Evolutionary conservation across 1,140 invertebrate genomes (phyloP), one percentile per base, ranked within the genome.

Genomic region (Heliconius hewitsoni): DNA sequence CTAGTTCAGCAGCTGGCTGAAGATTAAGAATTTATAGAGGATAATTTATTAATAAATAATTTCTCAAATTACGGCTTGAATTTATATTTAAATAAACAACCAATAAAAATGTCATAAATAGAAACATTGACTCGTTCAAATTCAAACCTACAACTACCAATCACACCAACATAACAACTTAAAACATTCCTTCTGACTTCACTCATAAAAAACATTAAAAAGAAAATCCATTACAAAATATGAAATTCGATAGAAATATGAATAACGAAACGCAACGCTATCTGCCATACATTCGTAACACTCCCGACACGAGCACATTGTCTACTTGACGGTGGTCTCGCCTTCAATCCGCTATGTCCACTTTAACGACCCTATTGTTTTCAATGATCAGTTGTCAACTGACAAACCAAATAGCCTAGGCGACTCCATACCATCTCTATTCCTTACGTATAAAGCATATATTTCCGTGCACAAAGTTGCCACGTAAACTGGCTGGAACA

Each of bases 301-400:
- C 78, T 82, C 81, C 74, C 74, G 55, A 76, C 82, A 76, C 76
- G 83, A 84, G 74, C 57, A 76, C 83, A 86, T 89, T 90, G 85
- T 89, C 81, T 84, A 81, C 81, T 71, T 84, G 84, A 82, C 85
- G 92, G 92, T 92, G 92, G 92, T 93, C 92, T 83, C 80, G 79
- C 79, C 87, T 86, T 93, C 91, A 93, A 87, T 92, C 88, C 82
- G 78, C 78, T 83, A 81, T 90, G 89, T 87, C 89, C 87, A 88
- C 85, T 90, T 87, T 93, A 93, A 93, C 88, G 90, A 92, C 87
- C 84, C 91, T 86, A 93, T 93, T 93, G 92, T 93, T 92, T 91
- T 82, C 88, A 81, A 88, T 86, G 87, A 92, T 91, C 90, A 88
- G 84, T 90, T 92, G 91, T 91, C 92, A 91, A 90, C 89, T 85